Conservation (phyloP, 2,888 invertebrate genomes). For the Neoascia interrupta region DNA sequence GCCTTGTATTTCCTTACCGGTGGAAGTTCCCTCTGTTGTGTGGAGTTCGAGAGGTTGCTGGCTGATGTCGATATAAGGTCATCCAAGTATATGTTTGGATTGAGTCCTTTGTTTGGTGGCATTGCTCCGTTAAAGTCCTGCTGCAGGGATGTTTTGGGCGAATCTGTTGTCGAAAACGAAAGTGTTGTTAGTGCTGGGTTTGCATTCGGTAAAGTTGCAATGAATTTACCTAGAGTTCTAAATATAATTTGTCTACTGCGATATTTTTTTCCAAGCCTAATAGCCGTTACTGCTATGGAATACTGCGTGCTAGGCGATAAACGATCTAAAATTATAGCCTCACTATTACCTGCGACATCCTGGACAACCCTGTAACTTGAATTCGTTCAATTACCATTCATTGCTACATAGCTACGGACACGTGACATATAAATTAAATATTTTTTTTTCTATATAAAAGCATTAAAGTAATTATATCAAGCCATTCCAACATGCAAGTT, state of each 20-base stretch:
- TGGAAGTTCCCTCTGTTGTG: slow-evolving; percentile 77
- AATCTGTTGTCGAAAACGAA: slow-evolving; percentile 82
- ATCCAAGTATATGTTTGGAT: slow-evolving; percentile 71
- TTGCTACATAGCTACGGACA: slow-evolving; percentile 73
- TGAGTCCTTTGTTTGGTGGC: slow-evolving; percentile 50
- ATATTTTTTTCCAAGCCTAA: slow-evolving; percentile 90
- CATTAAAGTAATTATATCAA: slow-evolving; percentile 36
- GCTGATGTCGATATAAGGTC: slow-evolving; percentile 78
- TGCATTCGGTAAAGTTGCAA: slow-evolving; percentile 2
- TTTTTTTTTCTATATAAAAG: slow-evolving; percentile 13
- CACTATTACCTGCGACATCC: slow-evolving; percentile 93
- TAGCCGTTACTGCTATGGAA: slow-evolving; percentile 91
- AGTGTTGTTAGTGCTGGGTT: too few species aligned
- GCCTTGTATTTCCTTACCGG: too few species aligned
- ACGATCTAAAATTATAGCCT: slow-evolving; percentile 90
- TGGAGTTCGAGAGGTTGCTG: slow-evolving; percentile 76
- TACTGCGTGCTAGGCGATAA: slow-evolving; percentile 93
- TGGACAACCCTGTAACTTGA: slow-evolving; percentile 96
- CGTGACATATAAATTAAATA: slow-evolving; percentile 53
- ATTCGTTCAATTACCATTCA: slow-evolving; percentile 83
- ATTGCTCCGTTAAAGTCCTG: slow-evolving; percentile 83
- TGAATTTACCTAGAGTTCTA: slow-evolving; percentile 88
- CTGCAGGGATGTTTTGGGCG: slow-evolving; percentile 88
- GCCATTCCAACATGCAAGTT: too few species aligned
- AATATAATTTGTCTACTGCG: slow-evolving; percentile 93